Conservation (phyloP, 2,888 invertebrate genomes). For the Syrista parreyssii region DNA sequence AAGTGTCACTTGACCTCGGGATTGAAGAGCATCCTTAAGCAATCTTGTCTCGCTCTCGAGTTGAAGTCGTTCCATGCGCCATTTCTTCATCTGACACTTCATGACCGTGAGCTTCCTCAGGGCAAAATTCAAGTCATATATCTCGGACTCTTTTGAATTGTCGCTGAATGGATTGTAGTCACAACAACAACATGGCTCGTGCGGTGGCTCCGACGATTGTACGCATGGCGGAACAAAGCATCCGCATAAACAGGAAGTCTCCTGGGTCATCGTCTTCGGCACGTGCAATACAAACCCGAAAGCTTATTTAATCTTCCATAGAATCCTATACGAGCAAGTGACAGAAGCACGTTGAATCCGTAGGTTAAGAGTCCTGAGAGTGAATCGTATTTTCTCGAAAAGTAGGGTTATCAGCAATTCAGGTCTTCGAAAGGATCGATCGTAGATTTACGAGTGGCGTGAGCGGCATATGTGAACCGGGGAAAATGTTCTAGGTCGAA, state of each 20-base stretch:
- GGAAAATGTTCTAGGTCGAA: background rate
- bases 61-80: constrained; percentile 53
- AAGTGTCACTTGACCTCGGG: constrained; percentile 40
- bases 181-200: constrained; percentile 53
- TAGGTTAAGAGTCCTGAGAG: no score
- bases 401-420: background rate
- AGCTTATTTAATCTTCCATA: background rate
- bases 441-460: background rate
- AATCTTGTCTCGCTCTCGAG: constrained; percentile 55
- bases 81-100: constrained; percentile 61
- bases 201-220: constrained; percentile 30
- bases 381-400: background rate
- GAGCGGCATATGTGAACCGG: background rate
- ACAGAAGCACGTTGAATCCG: background rate
- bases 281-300: background rate
- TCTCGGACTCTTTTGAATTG: constrained; percentile 47
- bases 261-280: background rate
- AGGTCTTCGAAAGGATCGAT: background rate
- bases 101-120: constrained; percentile 54
- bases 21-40: constrained; percentile 48
- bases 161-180: constrained; percentile 52
- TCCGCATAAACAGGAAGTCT: constrained; percentile 20
- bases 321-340: background rate
- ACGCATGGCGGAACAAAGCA: constrained; percentile 31
- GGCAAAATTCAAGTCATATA: constrained; percentile 53